These are phyloP conservation scores for Cephus nigrinus DNA, from an alignment of 2,888 invertebrate genomes.

Conservation along the genomic window DNA sequence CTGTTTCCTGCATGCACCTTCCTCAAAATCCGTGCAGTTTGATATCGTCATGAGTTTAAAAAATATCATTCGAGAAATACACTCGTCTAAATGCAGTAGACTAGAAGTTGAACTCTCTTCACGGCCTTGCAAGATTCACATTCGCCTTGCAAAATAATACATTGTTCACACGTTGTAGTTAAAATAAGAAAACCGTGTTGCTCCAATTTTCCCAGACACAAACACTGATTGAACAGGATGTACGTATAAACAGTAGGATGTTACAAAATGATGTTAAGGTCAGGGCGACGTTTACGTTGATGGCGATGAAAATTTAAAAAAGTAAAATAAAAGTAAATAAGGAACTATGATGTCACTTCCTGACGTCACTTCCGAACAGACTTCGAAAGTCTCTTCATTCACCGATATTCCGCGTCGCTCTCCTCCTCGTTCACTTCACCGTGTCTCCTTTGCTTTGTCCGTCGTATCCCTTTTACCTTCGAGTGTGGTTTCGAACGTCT, in stretches of 20 bases:
- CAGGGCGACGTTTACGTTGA: neutral
- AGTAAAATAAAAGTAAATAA: neutral
- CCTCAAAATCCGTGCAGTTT: conserved; percentile 5
- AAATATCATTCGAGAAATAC: neutral
- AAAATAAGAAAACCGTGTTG: neutral
- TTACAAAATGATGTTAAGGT: neutral
- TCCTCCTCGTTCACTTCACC: conserved; percentile 27
- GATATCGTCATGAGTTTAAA: conserved; percentile 6
- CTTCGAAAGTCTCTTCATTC: neutral
- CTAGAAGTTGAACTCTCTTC: conserved; percentile 38
- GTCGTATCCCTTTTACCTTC: conserved; percentile 41
- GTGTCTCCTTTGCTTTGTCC: conserved; percentile 34
- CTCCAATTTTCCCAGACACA: neutral
- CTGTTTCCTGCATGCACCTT: neutral
- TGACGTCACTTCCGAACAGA: neutral
- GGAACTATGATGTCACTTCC: neutral
- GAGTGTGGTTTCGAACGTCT: conserved; percentile 49
- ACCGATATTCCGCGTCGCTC: conserved; percentile 1
- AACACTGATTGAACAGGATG: neutral
- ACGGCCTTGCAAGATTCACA: neutral
- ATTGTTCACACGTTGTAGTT: neutral
- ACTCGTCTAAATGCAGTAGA: conserved; percentile 41
- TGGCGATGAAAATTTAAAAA: neutral
- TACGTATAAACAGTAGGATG: neutral
- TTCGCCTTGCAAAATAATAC: neutral